Base-by-base conservation (phyloP, 2,888 invertebrate species). In the Bombyx huttoni region DNA sequence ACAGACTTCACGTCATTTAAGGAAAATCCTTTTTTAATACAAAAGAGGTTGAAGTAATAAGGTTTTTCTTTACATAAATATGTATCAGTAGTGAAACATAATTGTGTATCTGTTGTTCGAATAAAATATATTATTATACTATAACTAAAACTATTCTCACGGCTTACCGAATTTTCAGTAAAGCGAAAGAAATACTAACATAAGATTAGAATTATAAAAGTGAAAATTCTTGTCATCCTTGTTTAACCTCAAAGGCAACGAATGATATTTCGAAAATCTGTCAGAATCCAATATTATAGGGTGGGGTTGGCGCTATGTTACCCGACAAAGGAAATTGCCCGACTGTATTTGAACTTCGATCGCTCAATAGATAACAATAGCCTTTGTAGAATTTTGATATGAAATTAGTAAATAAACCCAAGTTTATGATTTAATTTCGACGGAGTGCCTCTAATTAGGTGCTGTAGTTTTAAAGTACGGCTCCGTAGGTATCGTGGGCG, bases 311-410 rank as follows among this genome's bases (percentile, higher is more conserved):
- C 59, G 60, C 59, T 57, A 58, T 59, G 58, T 56, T 48, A 47
- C 58, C 55, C 50, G 58, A 62, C 64, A 65, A 64, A 63, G 65
- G 68, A 63, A 64, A 62, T 63, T 64, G 54, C 50, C 50, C 52
- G 53, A 52, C 54, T 55, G 50, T 54, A 59, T 54, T 52, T 50
- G 34, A 52, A 54, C 67, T 68, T 70, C 66, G 68, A 70, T 66
- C 65, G 58, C 46, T 58, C 54, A 54, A 54, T 59, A 59, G 57
- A 56, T 60, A 58, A 24, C 24, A 24, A 56, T 56, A 54, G 54
- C 59, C 62, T 63, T 64, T 61, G 60, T 55, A 62, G 34, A 8
- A 13, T 13, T 10, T 34, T 24, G 24, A 48, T 12, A 33, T 10
- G 12, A 49, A 49, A 34, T 24, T 24, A 24, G 13, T 49, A 34